phyloP scores from a whole-genome alignment of 2,888 invertebrate species.

The Agrilus cyanescens region DNA sequence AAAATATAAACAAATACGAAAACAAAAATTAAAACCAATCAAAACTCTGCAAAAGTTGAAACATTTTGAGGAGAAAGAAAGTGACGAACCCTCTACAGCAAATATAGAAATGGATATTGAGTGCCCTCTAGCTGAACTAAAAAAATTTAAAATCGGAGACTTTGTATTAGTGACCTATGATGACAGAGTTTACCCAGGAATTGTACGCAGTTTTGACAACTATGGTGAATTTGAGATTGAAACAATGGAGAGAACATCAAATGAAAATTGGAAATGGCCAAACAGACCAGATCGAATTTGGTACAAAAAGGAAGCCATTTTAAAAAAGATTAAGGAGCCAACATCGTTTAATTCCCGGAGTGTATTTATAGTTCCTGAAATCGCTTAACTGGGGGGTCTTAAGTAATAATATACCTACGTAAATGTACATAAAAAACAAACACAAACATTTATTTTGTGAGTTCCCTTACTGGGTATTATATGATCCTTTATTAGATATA shows the following conservation, averaged over 20 bases:
- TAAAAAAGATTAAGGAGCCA: too few relatives aligned
- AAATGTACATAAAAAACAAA: too few relatives aligned
- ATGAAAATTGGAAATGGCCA: slow-evolving; percentile 1
- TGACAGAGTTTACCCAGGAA: neutral
- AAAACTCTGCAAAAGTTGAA: neutral
- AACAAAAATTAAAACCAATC: neutral
- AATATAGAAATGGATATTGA: too few relatives aligned
- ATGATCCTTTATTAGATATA: too few relatives aligned
- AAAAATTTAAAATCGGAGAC: neutral
- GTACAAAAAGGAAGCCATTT: slow-evolving; percentile 2
- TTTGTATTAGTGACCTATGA: slow-evolving; percentile 1
- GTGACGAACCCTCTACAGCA: neutral
- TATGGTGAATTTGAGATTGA: neutral
- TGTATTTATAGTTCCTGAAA: too few relatives aligned
- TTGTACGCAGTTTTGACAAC: neutral
- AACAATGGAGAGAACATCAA: slow-evolving; percentile 1
- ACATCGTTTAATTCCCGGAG: too few relatives aligned
- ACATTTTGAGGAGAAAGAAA: neutral
- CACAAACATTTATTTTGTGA: too few relatives aligned
- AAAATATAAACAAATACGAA: too few relatives aligned
- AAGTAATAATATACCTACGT: too few relatives aligned
- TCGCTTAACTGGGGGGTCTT: too few relatives aligned
- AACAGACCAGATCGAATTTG: neutral
- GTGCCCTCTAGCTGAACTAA: too few relatives aligned
- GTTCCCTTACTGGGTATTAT: too few relatives aligned